Evolutionary conservation across 2,113 vertebrate species (phyloP), one percentile per base, ranked within the genome.

Genomic region (Sinocyclocheilus grahami): DNA sequence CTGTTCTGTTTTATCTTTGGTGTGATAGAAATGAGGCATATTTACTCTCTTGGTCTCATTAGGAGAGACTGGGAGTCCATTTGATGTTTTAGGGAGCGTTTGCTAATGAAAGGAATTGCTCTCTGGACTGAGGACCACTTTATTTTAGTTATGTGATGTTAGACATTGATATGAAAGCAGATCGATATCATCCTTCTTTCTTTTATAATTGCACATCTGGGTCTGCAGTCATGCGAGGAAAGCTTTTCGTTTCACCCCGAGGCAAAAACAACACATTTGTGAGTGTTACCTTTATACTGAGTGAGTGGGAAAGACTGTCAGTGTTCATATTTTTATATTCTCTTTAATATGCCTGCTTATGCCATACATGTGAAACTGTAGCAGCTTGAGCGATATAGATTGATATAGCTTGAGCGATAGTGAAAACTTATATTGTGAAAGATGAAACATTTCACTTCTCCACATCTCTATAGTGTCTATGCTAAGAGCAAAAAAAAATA

Each of bases 41-140:
- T 83, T 83, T 24, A 39, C 30, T 16, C 18, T 39, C 51, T 14
- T 74, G 65, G 51, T 51, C 82, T 83, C 48, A 42, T 74, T 84
- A 58, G 20, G 20, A 42, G 2, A 48, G 3, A 71, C 4, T 53
- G 42, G 18, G 46, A n/a, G 42, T 71, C 4, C 27, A 55, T 69
- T 71, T 71, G 81, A 82, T 67, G 79, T 30, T 67, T 63, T 65
- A 46, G n/a, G 58, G 37, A 39, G 62, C 12, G 13, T 6, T 60
- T 60, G 12, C 5, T 7, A 53, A 82, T 53, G 18, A 53, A 71
- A 82, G 1, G 30, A 71, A 82, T 53, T 4, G 46, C 60, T 48
- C 39, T 48, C 14, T 65, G 39, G n/a, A 65, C 39, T 30, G n/a
- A 46, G 37, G 13, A 48, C 30, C 78, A 42, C 39, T 81, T 27